Evolutionary conservation across 2,797 vertebrate genomes (phyloP).

Genomic region (Cossypha niveicapilla): DNA sequence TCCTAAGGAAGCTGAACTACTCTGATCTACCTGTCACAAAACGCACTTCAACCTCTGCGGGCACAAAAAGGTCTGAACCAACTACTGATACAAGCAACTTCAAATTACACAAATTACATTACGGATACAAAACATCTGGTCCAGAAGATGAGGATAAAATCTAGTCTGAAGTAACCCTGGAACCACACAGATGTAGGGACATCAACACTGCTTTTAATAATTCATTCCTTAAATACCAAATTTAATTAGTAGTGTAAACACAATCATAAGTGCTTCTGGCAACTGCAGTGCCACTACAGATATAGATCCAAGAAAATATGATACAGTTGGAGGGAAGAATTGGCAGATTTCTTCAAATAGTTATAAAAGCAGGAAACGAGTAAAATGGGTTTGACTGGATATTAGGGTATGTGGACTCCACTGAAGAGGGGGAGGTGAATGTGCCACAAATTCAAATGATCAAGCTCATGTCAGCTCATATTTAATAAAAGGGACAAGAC

Average conservation of each 20-base stretch:
- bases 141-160: background rate
- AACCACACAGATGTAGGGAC: background rate
- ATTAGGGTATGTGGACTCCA: background rate
- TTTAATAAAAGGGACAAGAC: background rate
- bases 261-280: background rate
- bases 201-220: background rate
- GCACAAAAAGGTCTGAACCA: background rate
- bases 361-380: background rate
- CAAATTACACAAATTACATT: background rate
- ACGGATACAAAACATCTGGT: background rate
- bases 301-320: background rate
- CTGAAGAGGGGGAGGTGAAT: accelerated
- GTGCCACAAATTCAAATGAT: background rate
- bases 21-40: background rate
- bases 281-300: background rate
- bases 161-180: background rate
- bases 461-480: background rate
- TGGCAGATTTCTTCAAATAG: background rate
- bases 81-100: background rate
- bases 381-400: background rate
- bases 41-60: background rate
- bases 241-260: background rate
- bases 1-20: background rate
- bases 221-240: background rate
- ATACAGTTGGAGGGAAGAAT: background rate